Evolutionary conservation across 2,888 invertebrate genomes (phyloP).

Genomic region (Blastobasis adustella): DNA sequence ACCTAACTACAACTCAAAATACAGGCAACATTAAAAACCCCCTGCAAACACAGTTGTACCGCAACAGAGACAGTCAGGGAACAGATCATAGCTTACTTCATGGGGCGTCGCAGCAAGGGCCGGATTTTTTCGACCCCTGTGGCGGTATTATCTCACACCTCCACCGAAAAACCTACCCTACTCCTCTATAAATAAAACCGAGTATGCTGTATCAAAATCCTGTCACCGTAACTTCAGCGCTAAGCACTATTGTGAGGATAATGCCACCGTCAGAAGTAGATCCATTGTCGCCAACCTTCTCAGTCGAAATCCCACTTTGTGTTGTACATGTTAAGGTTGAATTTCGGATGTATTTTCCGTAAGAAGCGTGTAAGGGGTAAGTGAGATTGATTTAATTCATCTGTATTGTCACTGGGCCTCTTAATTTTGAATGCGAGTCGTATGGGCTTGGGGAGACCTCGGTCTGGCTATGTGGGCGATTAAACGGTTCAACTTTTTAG

Average conservation of each 20-base stretch:
- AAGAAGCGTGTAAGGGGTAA: slow-evolving; percentile 51
- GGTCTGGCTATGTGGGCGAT: not conserved
- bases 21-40: not conserved
- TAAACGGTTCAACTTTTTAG: too few species aligned
- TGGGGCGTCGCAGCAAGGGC: slow-evolving; percentile 70
- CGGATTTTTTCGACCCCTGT: slow-evolving; percentile 65
- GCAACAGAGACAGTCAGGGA: slow-evolving; percentile 53
- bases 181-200: slow-evolving; percentile 20
- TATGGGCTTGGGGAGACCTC: slow-evolving; percentile 12
- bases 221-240: slow-evolving; percentile 63
- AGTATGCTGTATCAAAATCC: slow-evolving; percentile 32
- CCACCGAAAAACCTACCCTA: slow-evolving; percentile 36
- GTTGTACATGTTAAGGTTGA: slow-evolving; percentile 10
- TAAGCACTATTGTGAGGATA: slow-evolving; percentile 70
- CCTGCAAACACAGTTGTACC: slow-evolving; percentile 11
- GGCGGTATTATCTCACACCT: slow-evolving; percentile 47
- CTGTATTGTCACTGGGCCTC: slow-evolving; percentile 62
- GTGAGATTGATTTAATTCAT: slow-evolving; percentile 70
- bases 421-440: slow-evolving; percentile 58
- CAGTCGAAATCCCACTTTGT: slow-evolving; percentile 25
- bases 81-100: slow-evolving; percentile 72
- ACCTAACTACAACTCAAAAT: too few species aligned
- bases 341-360: slow-evolving; percentile 16
- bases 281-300: slow-evolving; percentile 39
- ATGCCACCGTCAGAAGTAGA: slow-evolving; percentile 68